These are phyloP conservation scores for Lysandra bellargus DNA, from an alignment of 2,888 invertebrate genomes.

Conservation along the genomic window DNA sequence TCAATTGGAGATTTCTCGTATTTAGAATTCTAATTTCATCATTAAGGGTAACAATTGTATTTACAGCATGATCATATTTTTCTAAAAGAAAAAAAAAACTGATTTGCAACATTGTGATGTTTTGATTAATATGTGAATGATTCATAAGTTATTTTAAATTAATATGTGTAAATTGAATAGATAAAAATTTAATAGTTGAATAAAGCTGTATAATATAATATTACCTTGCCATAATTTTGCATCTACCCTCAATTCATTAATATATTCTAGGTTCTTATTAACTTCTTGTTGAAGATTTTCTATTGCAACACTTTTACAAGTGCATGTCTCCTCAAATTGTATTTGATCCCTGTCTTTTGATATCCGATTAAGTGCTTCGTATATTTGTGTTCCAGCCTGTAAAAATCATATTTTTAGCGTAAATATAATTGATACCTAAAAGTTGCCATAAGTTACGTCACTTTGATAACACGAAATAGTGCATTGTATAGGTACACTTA, in stretches of 20 bases:
- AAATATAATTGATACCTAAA: slow-evolving; percentile 27
- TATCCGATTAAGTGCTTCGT: slow-evolving; percentile 60
- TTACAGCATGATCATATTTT: slow-evolving; percentile 48
- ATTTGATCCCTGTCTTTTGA: slow-evolving; percentile 63
- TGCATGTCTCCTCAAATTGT: slow-evolving; percentile 58
- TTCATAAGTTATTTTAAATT: background rate
- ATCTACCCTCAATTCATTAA: slow-evolving; percentile 60
- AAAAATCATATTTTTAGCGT: slow-evolving; percentile 34
- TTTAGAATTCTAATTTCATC: slow-evolving; percentile 44
- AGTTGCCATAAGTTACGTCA: background rate
- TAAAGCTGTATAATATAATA: slow-evolving; percentile 22
- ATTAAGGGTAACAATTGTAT: background rate
- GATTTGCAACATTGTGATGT: background rate
- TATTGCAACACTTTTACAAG: slow-evolving; percentile 65
- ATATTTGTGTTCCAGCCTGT: slow-evolving; percentile 45
- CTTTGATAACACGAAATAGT: slow-evolving; percentile 1
- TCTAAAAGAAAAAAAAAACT: slow-evolving; percentile 38
- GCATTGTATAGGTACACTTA: background rate
- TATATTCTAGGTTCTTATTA: slow-evolving; percentile 57
- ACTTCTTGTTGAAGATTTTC: slow-evolving; percentile 57
- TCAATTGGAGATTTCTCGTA: slow-evolving; percentile 50
- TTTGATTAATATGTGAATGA: background rate
- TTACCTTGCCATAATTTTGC: slow-evolving; percentile 68
- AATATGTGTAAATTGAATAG: background rate
- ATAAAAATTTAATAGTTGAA: background rate